Conservation (phyloP, 2,113 vertebrate species). For the Hippocampus guttulatus region DNA sequence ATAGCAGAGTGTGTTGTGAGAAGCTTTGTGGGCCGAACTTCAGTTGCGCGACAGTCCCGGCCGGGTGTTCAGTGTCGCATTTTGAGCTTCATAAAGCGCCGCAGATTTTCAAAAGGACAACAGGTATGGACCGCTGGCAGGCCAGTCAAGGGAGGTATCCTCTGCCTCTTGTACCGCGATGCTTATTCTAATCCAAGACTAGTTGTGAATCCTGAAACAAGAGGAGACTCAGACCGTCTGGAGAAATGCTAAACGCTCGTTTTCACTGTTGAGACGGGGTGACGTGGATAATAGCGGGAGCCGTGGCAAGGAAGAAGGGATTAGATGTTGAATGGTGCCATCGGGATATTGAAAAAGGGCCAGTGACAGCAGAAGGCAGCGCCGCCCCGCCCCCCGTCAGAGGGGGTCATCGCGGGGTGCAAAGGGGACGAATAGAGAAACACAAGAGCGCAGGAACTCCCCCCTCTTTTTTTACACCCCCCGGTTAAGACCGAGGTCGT, state of each 20-base stretch:
- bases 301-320: slow-evolving; percentile 59
- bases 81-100: no score
- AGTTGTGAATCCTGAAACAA: slow-evolving; percentile 14
- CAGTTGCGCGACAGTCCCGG: no score
- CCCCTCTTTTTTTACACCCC: slow-evolving; percentile 39
- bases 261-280: slow-evolving; percentile 42
- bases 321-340: slow-evolving; percentile 61
- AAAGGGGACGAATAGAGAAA: slow-evolving; percentile 58
- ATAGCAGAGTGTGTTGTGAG: neutral
- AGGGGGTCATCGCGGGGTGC: slow-evolving; percentile 51
- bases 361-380: slow-evolving; percentile 67
- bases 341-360: slow-evolving; percentile 57
- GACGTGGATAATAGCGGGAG: slow-evolving; percentile 51
- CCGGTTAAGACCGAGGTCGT: slow-evolving; percentile 68
- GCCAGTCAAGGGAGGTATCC: neutral
- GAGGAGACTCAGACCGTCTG: slow-evolving; percentile 17
- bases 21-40: neutral
- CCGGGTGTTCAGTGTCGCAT: no score
- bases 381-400: slow-evolving; percentile 50
- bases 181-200: neutral
- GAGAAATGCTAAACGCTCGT: slow-evolving; percentile 52
- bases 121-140: no score
- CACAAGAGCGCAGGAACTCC: slow-evolving; percentile 67
- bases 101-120: no score
- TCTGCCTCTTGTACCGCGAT: neutral